Evolutionary conservation across 2,888 invertebrate species (phyloP), one percentile per base, ranked within the genome.

Genomic region (Calameuta idolon): DNA sequence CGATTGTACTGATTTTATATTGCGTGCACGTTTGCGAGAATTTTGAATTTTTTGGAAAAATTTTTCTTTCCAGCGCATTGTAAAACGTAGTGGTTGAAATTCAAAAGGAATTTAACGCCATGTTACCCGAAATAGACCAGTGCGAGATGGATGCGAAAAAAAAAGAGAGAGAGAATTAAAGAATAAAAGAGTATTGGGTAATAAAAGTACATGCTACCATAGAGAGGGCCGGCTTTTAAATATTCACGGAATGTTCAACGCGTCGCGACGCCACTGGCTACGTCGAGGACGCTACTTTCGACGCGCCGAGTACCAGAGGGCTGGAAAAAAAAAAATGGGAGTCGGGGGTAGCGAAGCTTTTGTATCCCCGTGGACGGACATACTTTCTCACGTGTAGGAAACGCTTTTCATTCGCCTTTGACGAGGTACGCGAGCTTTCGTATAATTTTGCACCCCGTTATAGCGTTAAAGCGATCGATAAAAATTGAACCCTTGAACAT

Each of bases 351-450:
- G 30, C 15, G n/a, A 4, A 74, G 69, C 76, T 81, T 81, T 34
- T 80, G 74, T 79, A 81, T 80, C 77, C 78, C 40, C 69, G 34
- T 11, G 33, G 77, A 12, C 80, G 34, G 35, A 71, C 77, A 80
- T 78, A 79, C 75, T 77, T 79, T 69, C 12, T 69, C 73, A 35
- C 55, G 55, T 23, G 23, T 55, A 1, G 2, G 9, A 55, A 55
- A 55, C 73, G 71, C 71, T 68, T 34, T 34, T 35, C 15, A n/a
- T 33, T 75, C 33, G 30, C 30, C 77, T 37, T 40, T 11, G 35
- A 0, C 74, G 34, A 12, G 74, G 0, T 23, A 11, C 35, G 15
- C 35, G 74, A 79, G 31, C 55, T 79, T 76, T 74, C 79, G 34
- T 71, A 34, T 73, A 33, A 34, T 37, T 76, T 74, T 55, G 9